Base-by-base conservation (phyloP, 2,113 vertebrate genomes). In the Erpornis zantholeuca region DNA sequence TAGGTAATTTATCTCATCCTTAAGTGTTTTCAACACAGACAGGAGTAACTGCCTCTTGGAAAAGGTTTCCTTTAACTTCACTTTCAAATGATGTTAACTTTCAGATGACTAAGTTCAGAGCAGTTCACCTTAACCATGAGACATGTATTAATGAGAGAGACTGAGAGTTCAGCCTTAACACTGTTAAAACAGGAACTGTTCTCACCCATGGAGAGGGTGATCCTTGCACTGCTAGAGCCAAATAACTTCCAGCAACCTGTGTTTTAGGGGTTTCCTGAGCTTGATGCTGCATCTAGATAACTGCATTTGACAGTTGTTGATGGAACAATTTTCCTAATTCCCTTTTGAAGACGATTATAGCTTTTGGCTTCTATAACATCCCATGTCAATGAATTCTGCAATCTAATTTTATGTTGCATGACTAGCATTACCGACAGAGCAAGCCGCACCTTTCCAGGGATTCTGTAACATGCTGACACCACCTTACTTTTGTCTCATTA, bases 351-450 rank as follows among this genome's bases (percentile, higher is more conserved):
- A 19, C 0, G 0, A 24, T 76, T 75, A 25, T 57, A 40, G 42
- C 18, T 88, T 93, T 92, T 86, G 92, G 71, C 60, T 95, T 88
- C 92, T 59, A 1, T 63, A 90, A 68, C 64, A 64, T 94, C 91
- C 91, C 56, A 71, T 86, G 76, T 61, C 60, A 7, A 84, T 75
- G 86, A 81, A 91, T 91, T 91, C 86, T 86, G 77, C 80, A 81
- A 64, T 56, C 69, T 83, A 66, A 66, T 81, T 83, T 88, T 78
- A 63, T 5, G 2, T 78, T 81, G 53, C 7, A 1, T 60, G 70
- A 94, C 59, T 29, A 79, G 23, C 78, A 31, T 50, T 91, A 78
- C 27, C 3, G 9, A 44, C 24, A 66, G 50, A 59, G 22, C 60
- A 75, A 76, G 40, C 64, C 80, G 1, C 82, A 91, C 86, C 92